Evolutionary conservation across 2,113 vertebrate species (phyloP).

Genomic region (Uropsilus gracilis): DNA sequence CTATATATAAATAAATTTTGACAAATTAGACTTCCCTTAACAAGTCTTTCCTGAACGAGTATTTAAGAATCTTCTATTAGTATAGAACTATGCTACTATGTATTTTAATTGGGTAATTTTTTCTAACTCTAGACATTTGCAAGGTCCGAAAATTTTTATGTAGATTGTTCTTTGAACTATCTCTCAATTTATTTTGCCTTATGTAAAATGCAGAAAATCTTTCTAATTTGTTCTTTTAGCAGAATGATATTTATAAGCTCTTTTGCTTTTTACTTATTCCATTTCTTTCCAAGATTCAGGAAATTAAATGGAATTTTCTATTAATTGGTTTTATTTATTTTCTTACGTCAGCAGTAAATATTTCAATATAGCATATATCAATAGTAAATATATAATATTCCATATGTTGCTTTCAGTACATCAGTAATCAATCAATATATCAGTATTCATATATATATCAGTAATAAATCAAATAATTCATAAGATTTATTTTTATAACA

Average conservation of each 20-base stretch:
- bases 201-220: not conserved
- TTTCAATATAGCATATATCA: too few species aligned
- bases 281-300: not conserved
- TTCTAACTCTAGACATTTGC: not conserved
- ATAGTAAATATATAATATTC: too few species aligned
- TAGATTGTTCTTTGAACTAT: not conserved
- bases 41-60: not conserved
- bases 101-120: slow-evolving; percentile 13
- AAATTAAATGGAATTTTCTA: not conserved
- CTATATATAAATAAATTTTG: not conserved
- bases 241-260: not conserved
- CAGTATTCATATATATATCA: too few species aligned
- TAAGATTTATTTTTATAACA: too few species aligned
- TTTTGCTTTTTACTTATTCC: not conserved
- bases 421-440: too few species aligned
- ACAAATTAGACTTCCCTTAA: too few species aligned
- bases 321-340: slow-evolving; percentile 10
- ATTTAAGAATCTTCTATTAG: slow-evolving; percentile 2
- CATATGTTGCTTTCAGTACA: too few species aligned
- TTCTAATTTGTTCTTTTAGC: not conserved
- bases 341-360: not conserved
- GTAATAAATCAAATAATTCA: too few species aligned
- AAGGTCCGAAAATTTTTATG: slow-evolving; percentile 14
- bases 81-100: not conserved
- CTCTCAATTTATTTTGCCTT: slow-evolving; percentile 4